These are phyloP conservation scores for Dioctria linearis DNA, from an alignment of 2,888 invertebrate genomes.

Conservation along the genomic window DNA sequence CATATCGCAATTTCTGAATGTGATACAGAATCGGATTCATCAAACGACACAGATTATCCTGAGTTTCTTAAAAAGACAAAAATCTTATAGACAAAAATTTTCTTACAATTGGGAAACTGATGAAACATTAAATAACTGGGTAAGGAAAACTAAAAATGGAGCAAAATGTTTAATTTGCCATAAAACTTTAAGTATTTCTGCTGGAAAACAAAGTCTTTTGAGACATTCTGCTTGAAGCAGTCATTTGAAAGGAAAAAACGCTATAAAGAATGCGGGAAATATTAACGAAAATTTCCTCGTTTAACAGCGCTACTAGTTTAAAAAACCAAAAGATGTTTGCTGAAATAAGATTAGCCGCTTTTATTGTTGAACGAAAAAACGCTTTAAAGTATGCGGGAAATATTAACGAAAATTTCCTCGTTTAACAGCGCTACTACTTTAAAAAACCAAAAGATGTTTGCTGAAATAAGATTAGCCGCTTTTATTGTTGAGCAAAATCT, in stretches of 20 bases:
- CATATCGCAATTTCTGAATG: neutral
- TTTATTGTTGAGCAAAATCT: neutral
- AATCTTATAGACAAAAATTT: no score
- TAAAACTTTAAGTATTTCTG: constrained; percentile 3
- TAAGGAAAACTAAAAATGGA: neutral
- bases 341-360: no score
- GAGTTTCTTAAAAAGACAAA: no score
- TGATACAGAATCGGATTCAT: neutral
- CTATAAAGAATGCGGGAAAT: neutral
- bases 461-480: constrained; percentile 4
- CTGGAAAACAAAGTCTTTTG: neutral
- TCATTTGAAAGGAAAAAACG: neutral
- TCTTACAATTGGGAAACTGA: neutral
- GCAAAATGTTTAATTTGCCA: constrained; percentile 5
- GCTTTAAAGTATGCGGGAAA: no score
- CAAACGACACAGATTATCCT: no score
- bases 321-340: no score
- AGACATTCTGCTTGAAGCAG: neutral
- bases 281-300: no score
- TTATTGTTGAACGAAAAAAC: no score
- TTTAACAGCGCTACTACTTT: neutral
- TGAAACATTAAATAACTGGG: neutral
- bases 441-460: neutral
- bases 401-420: neutral
- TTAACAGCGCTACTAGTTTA: no score